Conservation (phyloP, 2,113 vertebrate genomes). For the Columba livia region DNA sequence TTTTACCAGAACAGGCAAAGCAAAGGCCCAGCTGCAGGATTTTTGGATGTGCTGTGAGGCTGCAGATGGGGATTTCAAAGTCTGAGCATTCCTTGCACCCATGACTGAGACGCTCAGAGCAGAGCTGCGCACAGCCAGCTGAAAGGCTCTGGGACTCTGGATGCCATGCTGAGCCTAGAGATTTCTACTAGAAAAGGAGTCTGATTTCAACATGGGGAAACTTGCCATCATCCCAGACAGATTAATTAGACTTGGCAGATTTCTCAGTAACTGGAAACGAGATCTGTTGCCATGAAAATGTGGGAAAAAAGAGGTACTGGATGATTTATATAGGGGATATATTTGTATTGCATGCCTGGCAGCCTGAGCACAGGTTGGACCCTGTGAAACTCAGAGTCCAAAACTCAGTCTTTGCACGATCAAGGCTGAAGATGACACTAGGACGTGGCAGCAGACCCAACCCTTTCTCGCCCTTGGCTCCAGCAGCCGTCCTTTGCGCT, state of each 20-base stretch:
- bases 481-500: background rate
- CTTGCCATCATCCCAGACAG: background rate
- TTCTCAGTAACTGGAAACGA: background rate
- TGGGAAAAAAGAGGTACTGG: background rate
- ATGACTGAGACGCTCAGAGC: fast-evolving
- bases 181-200: background rate
- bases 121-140: background rate
- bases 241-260: conserved; percentile 20
- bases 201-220: background rate
- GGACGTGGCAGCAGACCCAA: background rate
- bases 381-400: background rate
- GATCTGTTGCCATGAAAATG: background rate
- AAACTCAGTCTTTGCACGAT: fast-evolving
- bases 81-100: background rate
- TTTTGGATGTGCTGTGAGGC: background rate
- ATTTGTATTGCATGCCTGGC: background rate
- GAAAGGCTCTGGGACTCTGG: background rate
- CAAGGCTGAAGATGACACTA: background rate
- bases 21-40: background rate
- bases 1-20: background rate
- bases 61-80: background rate
- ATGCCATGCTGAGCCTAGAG: background rate
- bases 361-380: background rate
- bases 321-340: background rate
- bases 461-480: background rate